phyloP scores from a whole-genome alignment of 2,888 invertebrate genomes.

The Agapostemon virescens region DNA sequence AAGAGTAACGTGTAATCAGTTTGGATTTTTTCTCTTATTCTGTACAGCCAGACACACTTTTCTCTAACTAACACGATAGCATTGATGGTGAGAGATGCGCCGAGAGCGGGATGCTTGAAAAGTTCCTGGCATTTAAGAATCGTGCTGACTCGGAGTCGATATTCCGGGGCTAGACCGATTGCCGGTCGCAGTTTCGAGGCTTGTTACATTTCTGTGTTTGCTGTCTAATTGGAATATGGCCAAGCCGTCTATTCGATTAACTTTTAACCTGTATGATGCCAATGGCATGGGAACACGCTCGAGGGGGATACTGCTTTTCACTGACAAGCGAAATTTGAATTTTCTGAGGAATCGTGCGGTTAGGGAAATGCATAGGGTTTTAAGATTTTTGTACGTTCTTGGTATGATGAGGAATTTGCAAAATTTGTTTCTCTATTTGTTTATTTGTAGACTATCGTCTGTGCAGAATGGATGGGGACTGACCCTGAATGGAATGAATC shows the following conservation, averaged over 20 bases:
- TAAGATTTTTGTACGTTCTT: no score
- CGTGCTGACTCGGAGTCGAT: background rate
- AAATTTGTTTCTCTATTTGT: no score
- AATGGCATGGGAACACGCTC: no score
- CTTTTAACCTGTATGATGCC: background rate
- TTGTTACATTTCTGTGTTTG: background rate
- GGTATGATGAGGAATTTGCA: no score
- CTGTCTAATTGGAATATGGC: background rate
- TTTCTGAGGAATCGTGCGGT: background rate
- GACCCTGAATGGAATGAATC: no score
- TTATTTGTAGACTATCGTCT: no score
- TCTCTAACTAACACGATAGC: slow-evolving; percentile 16
- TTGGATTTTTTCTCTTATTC: slow-evolving; percentile 5
- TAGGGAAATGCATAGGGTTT: background rate
- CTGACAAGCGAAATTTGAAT: background rate
- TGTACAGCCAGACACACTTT: slow-evolving; percentile 16
- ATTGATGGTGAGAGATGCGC: slow-evolving; percentile 26
- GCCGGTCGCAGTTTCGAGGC: background rate
- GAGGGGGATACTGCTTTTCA: background rate
- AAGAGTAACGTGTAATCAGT: slow-evolving; percentile 48
- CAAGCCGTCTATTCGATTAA: background rate
- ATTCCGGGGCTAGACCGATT: background rate
- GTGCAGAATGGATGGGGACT: no score
- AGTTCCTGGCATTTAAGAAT: slow-evolving; percentile 6
- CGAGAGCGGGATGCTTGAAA: background rate